Base-by-base conservation (phyloP, 2,888 invertebrate genomes). In the Cyaniris semiargus region DNA sequence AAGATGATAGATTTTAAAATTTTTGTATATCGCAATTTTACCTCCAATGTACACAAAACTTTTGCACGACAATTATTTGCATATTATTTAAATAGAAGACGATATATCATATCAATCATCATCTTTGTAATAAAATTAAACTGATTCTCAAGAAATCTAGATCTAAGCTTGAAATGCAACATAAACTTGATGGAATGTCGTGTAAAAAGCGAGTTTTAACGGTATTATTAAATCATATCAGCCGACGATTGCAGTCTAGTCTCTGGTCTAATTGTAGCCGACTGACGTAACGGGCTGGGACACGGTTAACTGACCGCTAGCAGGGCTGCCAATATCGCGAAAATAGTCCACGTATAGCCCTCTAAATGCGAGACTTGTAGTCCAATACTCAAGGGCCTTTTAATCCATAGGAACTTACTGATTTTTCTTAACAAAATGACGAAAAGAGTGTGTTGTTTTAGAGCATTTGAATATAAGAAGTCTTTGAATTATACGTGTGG, bases 211-310 rank as follows among this genome's bases (percentile, higher is more conserved):
- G 80, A 85, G 86, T 88, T 87, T 88, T 91, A 93, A 92, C 92
- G 91, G 92, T 89, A 89, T 86, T 89, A 89, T 86, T 88, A 86
- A 89, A 89, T 89, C 88, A 88, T 89, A 86, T 87, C 83, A 85
- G 53, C 71, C 71, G 15, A 81, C 86, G 84, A 88, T 87, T 88
- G 87, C 86, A 86, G 88, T 88, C 89, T 90, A 85, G 88, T 88
- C 88, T 90, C 89, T 91, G 92, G 89, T 92, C 92, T 93, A 92
- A 93, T 92, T 92, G 92, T 88, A 91, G 91, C 89, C 84, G 84
- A 85, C 88, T 92, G 92, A 92, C 91, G 92, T 92, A 93, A 92
- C 92, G 91, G 91, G 88, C 87, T 84, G 78, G 82, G 84, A 87
- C 87, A 83, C 88, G 88, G 93, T 92, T 93, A 92, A 93, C 85